Percentiles rank a stretch among this genome's conserved stretches.
Evolutionary conservation across 2,113 vertebrate species (phyloP).

Genomic region (Eptesicus fuscus): DNA sequence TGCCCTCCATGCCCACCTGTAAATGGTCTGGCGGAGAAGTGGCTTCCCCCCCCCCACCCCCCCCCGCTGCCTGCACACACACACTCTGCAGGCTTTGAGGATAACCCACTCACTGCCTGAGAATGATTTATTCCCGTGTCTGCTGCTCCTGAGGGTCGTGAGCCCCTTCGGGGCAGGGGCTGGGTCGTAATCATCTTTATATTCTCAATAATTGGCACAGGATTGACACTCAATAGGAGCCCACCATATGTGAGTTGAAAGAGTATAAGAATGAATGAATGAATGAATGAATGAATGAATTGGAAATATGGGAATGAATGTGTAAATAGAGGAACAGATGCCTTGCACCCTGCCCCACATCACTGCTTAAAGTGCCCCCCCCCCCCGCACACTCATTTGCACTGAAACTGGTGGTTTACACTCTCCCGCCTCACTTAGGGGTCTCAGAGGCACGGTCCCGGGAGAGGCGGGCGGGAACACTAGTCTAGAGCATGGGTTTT

Average conservation of each 20-base stretch:
- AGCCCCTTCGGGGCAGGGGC: not conserved
- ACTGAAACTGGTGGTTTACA: not conserved
- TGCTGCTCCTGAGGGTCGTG: fast-evolving
- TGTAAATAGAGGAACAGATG: not conserved
- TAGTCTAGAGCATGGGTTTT: not conserved
- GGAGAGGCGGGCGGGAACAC: not conserved
- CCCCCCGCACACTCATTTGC: not conserved
- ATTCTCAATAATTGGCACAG: not conserved
- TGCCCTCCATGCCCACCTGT: not conserved
- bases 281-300: not conserved
- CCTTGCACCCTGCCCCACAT: not conserved
- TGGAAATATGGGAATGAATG: not conserved
- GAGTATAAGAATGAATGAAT: not conserved
- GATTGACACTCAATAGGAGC: not conserved
- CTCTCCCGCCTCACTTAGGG: not conserved
- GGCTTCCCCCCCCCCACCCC: too few relatives aligned
- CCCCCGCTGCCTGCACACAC: not conserved
- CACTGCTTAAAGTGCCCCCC: not conserved
- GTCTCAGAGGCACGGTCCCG: not conserved
- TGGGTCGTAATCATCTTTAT: not conserved
- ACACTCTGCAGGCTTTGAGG: not conserved
- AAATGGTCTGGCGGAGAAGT: not conserved
- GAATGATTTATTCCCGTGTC: not conserved
- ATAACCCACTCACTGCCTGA: too few relatives aligned
- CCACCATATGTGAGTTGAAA: not conserved